Base-by-base conservation (phyloP, 2,888 invertebrate genomes). In the Dynastes tityus region DNA sequence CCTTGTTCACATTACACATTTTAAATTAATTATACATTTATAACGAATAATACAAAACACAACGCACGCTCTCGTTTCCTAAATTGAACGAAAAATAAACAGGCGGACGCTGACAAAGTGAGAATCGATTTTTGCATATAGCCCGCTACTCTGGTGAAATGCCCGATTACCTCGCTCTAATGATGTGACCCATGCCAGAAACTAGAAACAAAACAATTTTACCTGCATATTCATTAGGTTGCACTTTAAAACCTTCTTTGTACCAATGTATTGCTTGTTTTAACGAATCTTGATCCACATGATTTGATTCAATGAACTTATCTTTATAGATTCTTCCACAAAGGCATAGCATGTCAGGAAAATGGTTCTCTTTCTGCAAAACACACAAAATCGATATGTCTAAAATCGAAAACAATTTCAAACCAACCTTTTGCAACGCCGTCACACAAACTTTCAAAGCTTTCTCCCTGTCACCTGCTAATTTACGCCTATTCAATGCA, bases 291-390 rank as follows among this genome's bases (percentile, higher is more conserved):
- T 93, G 92, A 87, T 99, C 98, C 2, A 92, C 92, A 87, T 98
- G 98, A 82, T 95, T 94, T 63, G 98, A 98, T 90, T 99, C 98
- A 11, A 98, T 97, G 90, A 99, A 99, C 87, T 96, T 97, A 89
- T 97, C 97, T 89, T 97, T 97, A 88, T 98, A 98, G 86, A 99
- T 99, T 81, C 99, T 93, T 0, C 99, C 99, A 86, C 98, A 98
- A 2, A 99, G 91, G 86, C 99, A 99, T 70, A 99, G 89, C 94
- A 99, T 97, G 88, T 99, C 99, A 0, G 99, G 98, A 85, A 98
- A 97, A 83, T 95, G 94, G 87, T 97, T 98, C 87, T 98, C 98
- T 87, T 96, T 96, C 89, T 96, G 80, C 40, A 86, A 75, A 75
- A 49, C 9, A 29, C 4, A n/a, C 32, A 37, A 37, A 22, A 13